These are phyloP conservation scores for Unio delphinus DNA, from an alignment of 2,888 invertebrate genomes.

Conservation along the genomic window DNA sequence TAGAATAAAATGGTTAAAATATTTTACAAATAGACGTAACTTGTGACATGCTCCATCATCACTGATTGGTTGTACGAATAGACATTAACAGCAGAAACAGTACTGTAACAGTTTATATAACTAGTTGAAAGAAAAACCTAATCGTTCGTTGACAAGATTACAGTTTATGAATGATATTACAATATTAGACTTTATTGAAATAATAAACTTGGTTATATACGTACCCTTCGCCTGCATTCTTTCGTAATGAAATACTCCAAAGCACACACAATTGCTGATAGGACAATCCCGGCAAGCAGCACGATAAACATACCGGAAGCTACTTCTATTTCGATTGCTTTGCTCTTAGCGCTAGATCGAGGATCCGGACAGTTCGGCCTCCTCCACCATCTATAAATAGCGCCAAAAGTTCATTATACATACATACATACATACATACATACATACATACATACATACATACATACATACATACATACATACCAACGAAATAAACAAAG, in stretches of 20 bases:
- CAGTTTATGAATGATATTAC: background rate
- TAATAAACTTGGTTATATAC: conserved; percentile 1
- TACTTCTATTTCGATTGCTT: conserved; percentile 58
- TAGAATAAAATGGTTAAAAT: too few relatives aligned
- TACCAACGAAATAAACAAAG: background rate
- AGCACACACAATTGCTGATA: conserved; percentile 50
- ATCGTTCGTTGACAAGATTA: too few relatives aligned
- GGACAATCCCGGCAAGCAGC: conserved; percentile 48
- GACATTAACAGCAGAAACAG: background rate
- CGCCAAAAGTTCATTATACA: background rate
- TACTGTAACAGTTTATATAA: too few relatives aligned
- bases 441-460: background rate
- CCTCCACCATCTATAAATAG: conserved; percentile 58
- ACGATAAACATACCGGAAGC: conserved; percentile 65
- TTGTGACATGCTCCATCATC: too few relatives aligned
- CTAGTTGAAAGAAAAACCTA: too few relatives aligned
- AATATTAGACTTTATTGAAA: background rate
- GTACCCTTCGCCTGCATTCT: conserved; percentile 23
- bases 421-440: background rate
- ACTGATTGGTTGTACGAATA: too few relatives aligned
- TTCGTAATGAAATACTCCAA: conserved; percentile 30
- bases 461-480: too few relatives aligned
- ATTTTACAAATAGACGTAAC: too few relatives aligned
- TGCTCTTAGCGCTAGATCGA: conserved; percentile 57
- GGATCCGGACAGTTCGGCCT: conserved; percentile 59